Evolutionary conservation across 2,797 vertebrate genomes (phyloP), one percentile per base, ranked within the genome.

Genomic region (Rhinatrema bivittatum): DNA sequence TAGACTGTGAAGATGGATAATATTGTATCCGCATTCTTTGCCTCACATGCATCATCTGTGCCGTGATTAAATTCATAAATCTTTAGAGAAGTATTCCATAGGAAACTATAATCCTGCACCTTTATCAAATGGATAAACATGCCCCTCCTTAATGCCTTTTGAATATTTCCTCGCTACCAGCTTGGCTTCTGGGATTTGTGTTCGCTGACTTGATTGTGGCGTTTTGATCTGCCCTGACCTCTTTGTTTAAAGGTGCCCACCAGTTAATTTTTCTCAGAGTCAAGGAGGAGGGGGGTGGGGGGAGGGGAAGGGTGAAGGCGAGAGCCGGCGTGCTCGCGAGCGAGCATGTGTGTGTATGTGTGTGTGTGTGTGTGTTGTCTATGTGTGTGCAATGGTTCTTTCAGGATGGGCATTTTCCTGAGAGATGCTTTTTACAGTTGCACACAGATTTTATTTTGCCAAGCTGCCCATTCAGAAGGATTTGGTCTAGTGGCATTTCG

Each of bases 231-330:
- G 17, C 18, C 39, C 16, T 2, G 2, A 9, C 9, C 20, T 23
- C 30, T 54, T 60, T 58, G 42, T 64, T 32, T 62, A 42, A 23
- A 20, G 10, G 21, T 58, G 38, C 10, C 11, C 36, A 17, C 28
- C 41, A 50, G 29, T 61, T 49, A 35, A 36, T 50, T 66, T 50
- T 66, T 71, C 57, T 62, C 49, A 56, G 64, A 46, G 51, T 55
- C 40, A 43, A 34, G 12, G 18, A 4, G 17, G 20, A 25, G 7
- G 24, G 40, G 10, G 21, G 23, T 8, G 5, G 15, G 7, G 3
- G 12, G 25, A 34, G 4, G 9, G 16, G 32, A 12, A n/a, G n/a
- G n/a, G n/a, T n/a, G n/a, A n/a, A n/a, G n/a, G 20, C 17, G n/a
- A 11, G 5, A 4, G 9, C 27, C 36, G 29, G 16, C 3, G 9